A percentile compares a stretch with the other conserved stretches of the same genome.
These are phyloP conservation scores for Plusia festucae DNA, from an alignment of 2,888 invertebrate genomes.

Conservation along the genomic window DNA sequence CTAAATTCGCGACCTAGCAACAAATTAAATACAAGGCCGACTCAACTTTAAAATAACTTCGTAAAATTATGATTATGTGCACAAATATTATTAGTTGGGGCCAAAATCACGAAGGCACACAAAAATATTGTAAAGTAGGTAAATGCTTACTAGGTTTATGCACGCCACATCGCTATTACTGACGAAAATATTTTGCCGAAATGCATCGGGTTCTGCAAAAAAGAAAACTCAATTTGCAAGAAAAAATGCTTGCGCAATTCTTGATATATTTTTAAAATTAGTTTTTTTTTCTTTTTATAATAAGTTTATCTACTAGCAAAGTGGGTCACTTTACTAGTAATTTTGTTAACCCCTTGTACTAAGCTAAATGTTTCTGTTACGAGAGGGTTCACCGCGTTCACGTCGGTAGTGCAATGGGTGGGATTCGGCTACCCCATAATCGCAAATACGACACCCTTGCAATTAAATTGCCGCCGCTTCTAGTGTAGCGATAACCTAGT, in stretches of 20 bases:
- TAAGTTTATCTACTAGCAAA: no score
- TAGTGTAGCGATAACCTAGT: no score
- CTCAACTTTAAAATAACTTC: slow-evolving; percentile 25
- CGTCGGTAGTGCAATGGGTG: no score
- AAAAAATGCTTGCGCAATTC: neutral
- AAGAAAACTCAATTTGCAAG: neutral
- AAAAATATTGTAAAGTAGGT: slow-evolving; percentile 53
- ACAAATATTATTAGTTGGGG: slow-evolving; percentile 26
- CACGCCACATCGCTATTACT: slow-evolving; percentile 58
- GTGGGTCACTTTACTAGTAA: no score
- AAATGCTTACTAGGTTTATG: slow-evolving; percentile 57
- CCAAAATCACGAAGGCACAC: slow-evolving; percentile 49
- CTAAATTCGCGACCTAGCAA: slow-evolving; percentile 1
- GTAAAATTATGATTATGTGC: slow-evolving; percentile 40
- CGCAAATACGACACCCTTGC: no score
- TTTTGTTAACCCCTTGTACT: no score
- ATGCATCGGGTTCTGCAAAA: slow-evolving; percentile 24
- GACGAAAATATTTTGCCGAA: slow-evolving; percentile 23
- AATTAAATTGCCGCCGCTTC: no score
- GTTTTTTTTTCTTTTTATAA: no score
- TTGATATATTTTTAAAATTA: neutral
- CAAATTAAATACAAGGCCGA: slow-evolving; percentile 41
- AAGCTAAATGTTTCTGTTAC: no score
- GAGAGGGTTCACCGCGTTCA: no score
- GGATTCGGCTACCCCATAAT: no score